Evolutionary conservation across 2,797 vertebrate species (phyloP), one percentile per base, ranked within the genome.

Genomic region (Schizopygopsis malacanthus): DNA sequence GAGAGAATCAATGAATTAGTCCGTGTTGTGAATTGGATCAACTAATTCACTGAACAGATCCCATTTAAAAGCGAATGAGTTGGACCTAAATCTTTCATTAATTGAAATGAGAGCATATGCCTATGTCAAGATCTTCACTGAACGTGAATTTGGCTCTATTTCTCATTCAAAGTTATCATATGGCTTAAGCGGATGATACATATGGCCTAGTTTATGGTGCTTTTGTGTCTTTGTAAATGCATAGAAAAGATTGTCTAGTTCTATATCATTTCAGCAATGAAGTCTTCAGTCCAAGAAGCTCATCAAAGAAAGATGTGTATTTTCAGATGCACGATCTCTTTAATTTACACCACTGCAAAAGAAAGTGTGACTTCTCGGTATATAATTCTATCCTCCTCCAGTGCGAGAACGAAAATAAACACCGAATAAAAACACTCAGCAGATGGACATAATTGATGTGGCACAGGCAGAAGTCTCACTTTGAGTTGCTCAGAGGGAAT

Each of bases 401-500:
- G 16, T 18, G 16, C 0, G 2, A 18, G 5, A 10, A 6, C 1
- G 1, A 69, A 52, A 69, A 39, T 52, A 69, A 81, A 81, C 52
- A 47, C 28, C 1, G 1, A 28, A 28, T 28, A 28, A 28, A 28
- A 28, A 65, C 33, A 43, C 41, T 45, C 78, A 87, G 56, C 10
- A 45, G 77, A 72, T 59, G 39, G n/a, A 39, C 25, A 15, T 88
- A 85, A 88, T 87, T 72, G 73, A 79, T 83, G 33, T 79, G 69
- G 75, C 79, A 86, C 79, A 41, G 82, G 37, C 37, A 77, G 61
- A 81, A 10, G 37, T 83, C 52, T 43, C 63, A 84, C 61, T 69
- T 52, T 54, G 47, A 79, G 67, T 52, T 25, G 65, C 85, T 85
- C 80, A 4, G 81, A 81, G 85, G 77, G 75, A 43, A 41, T 70